Base-by-base conservation (phyloP, 2,113 vertebrate genomes). In the Origma solitaria region DNA sequence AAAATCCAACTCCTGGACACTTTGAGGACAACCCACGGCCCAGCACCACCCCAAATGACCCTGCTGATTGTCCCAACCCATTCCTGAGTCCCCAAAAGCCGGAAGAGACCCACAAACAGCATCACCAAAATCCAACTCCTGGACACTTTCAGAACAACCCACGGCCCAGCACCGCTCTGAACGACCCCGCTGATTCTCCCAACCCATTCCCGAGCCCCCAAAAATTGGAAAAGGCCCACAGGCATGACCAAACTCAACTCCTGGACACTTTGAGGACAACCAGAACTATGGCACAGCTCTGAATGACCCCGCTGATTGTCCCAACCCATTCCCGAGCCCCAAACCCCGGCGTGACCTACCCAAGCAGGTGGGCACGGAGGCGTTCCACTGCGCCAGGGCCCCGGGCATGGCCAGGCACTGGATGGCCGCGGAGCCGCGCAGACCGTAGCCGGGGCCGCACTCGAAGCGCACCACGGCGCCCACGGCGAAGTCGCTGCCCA, bases 341-440 rank as follows among this genome's bases (percentile, higher is more conserved):
- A 2, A 10, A 7, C 49, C n/a, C 21, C 12, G 2, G 19, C 8
- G 37, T 15, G 57, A 78, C 88, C 88, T 98, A 99, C 99, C 99
- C 72, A 99, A 97, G 13, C 99, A 99, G 82, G 98, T 98, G 80
- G 99, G 99, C 5, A 99, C 98, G 4, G 99, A 99, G 61, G 98
- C 97, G 94, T 99, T 99, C 99, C 99, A 99, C 91, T 99, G 99
- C 0, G 99, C 99, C 93, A 99, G 95, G 1, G 99, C 99, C 20
- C 98, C 99, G 3, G 99, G 99, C 75, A 99, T 98, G 3, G 99
- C 98, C 86, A 99, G 98, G 94, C 99, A 99, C 97, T 99, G 97
- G 35, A 99, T 99, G 95, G 98, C 98, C 4, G 96, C 96, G 35
- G 99, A 98, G 42, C 99, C 99, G 44, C 98, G 98, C 57, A 99